Conservation (phyloP, 2,113 vertebrate genomes). For the Psilopogon haemacephalus region DNA sequence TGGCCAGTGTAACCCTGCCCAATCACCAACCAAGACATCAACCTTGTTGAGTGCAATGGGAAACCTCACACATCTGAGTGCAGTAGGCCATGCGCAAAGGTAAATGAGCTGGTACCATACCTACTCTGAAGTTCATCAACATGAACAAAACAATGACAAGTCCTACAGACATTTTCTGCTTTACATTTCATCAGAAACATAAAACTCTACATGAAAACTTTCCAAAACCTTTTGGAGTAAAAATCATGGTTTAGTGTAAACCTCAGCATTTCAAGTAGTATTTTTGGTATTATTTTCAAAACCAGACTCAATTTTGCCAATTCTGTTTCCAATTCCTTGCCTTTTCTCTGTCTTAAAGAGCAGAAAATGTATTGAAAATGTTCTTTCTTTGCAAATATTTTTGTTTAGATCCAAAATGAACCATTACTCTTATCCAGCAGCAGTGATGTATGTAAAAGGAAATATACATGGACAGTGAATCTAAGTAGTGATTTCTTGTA, state of each 20-base stretch:
- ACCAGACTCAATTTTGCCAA: not conserved
- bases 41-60: fast-evolving
- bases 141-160: not conserved
- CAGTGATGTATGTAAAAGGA: not conserved
- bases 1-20: not conserved
- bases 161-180: constrained; percentile 25
- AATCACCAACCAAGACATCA: not conserved
- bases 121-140: not conserved
- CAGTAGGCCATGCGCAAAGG: fast-evolving
- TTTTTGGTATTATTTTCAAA: not conserved
- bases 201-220: not conserved
- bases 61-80: not conserved
- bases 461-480: not conserved
- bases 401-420: constrained; percentile 26
- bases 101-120: not conserved
- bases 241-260: not conserved
- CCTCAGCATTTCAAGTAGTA: not conserved
- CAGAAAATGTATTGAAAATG: constrained; percentile 61
- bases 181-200: not conserved
- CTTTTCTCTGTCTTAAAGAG: not conserved
- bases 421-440: constrained; percentile 2
- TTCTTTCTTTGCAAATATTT: constrained; percentile 52
- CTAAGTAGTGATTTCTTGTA: not conserved
- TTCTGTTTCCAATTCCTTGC: not conserved
- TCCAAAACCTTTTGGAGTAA: not conserved